phyloP scores from a whole-genome alignment of 1,140 invertebrate genomes.

The Ladona fulva region DNA sequence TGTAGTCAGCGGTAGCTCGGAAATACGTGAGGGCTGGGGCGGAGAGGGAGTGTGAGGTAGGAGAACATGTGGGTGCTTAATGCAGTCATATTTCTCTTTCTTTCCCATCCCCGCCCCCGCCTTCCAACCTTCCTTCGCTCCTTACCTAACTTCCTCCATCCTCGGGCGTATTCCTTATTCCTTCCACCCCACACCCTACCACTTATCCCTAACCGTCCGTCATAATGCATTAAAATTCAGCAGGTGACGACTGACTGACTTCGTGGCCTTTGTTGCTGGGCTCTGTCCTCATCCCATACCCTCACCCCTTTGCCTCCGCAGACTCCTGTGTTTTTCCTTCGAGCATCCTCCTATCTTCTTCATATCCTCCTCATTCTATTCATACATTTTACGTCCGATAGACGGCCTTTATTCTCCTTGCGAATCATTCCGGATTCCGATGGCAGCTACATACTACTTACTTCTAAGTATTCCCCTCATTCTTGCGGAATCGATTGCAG shows the following conservation, averaged over 20 bases:
- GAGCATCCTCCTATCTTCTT: no score
- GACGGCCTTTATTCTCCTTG: no score
- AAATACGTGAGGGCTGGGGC: neutral
- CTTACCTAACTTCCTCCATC: neutral
- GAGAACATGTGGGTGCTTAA: neutral
- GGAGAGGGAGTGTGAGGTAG: neutral
- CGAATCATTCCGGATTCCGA: no score
- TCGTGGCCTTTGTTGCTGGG: neutral
- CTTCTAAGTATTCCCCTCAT: no score
- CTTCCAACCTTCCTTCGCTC: neutral
- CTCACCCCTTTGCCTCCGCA: neutral
- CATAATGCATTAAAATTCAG: constrained; percentile 10
- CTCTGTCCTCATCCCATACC: neutral
- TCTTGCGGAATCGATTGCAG: no score
- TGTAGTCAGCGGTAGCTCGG: neutral
- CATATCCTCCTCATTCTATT: no score
- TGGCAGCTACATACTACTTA: no score
- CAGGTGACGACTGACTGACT: neutral
- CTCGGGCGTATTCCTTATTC: neutral
- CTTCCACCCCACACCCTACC: neutral
- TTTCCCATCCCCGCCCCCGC: neutral
- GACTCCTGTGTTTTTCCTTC: no score
- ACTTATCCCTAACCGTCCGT: neutral
- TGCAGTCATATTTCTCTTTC: constrained; percentile 4
- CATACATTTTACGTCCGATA: no score